These are phyloP conservation scores for Neocrepidodera transversa DNA, from an alignment of 2,888 invertebrate species.

Conservation along the genomic window DNA sequence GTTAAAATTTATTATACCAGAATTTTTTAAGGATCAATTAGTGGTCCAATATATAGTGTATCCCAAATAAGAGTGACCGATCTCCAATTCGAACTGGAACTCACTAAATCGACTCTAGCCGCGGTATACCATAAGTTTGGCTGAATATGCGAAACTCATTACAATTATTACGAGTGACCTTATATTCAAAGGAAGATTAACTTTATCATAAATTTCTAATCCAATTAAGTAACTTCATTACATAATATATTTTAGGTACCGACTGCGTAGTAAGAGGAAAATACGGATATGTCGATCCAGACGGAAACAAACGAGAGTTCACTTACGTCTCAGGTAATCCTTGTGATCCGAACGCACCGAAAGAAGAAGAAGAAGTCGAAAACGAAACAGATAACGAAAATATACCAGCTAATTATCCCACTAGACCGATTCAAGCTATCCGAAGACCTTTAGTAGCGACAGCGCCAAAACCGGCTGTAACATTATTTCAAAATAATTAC, in stretches of 20 bases:
- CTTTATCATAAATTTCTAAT: too few relatives aligned
- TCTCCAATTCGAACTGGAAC: too few relatives aligned
- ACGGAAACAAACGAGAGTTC: constrained; percentile 85
- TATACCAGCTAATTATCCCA: constrained; percentile 71
- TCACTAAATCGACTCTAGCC: too few relatives aligned
- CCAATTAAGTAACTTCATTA: too few relatives aligned
- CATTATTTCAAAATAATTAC: constrained; percentile 76
- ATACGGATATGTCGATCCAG: constrained; percentile 87
- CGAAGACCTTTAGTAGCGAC: constrained; percentile 54
- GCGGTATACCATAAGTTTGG: too few relatives aligned
- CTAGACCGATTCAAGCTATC: constrained; percentile 62
- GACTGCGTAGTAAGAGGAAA: constrained; percentile 88
- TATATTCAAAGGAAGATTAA: too few relatives aligned
- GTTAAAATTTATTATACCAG: too few relatives aligned
- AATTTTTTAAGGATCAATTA: too few relatives aligned
- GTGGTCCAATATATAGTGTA: too few relatives aligned
- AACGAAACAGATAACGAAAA: constrained; percentile 65
- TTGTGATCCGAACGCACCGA: constrained; percentile 83
- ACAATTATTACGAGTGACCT: too few relatives aligned
- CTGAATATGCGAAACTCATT: too few relatives aligned
- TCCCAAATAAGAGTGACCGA: too few relatives aligned
- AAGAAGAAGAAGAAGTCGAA: constrained; percentile 64
- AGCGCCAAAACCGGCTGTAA: constrained; percentile 65
- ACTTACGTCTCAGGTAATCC: constrained; percentile 87
- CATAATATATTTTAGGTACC: constrained; percentile 64